Evolutionary conservation across 2,888 invertebrate genomes (phyloP), one percentile per base, ranked within the genome.

Genomic region (Perizoma affinitatum): DNA sequence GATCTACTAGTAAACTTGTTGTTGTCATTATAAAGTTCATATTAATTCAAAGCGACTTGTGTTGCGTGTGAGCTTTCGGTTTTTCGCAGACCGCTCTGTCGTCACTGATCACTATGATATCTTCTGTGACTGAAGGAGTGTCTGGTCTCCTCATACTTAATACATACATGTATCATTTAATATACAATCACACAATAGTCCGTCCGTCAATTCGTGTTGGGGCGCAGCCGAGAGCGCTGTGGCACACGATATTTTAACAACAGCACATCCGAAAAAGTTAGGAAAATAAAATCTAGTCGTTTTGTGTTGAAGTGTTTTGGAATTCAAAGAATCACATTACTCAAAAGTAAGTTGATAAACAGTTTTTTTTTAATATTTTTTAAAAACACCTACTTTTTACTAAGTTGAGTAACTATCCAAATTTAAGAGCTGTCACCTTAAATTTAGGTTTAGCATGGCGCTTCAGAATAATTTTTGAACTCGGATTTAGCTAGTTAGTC

Each of bases 171-270:
- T n/a, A 22, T 22, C 22, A 22, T 22, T 2, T 22, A 22, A 22
- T 22, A 82, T 71, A 80, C 71, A 58, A 61, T 63, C 54, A 11
- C 53, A 59, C 58, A 65, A 61, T 62, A 56, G 53, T 61, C 48
- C 66, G 63, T 65, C 63, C 63, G 73, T 74, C 84, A 86, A 81
- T 80, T 68, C 80, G 84, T 81, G 82, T 77, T 78, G 50, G 80
- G 84, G 80, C 84, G 80, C 79, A 78, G 83, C 71, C 66, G 66
- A 36, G 75, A 65, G 36, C 68, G 79, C 78, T 73, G 78, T 71
- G 80, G 81, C 80, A 70, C 76, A 74, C 75, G 78, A 65, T 62
- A 50, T 36, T 38, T 38, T 6, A 38, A 38, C 7, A 38, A 38
- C 63, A 63, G 67, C 47, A 62, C 50, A 44, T 58, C 45, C 58